phyloP scores from a whole-genome alignment of 2,797 vertebrate species.

The Discoglossus pictus region DNA sequence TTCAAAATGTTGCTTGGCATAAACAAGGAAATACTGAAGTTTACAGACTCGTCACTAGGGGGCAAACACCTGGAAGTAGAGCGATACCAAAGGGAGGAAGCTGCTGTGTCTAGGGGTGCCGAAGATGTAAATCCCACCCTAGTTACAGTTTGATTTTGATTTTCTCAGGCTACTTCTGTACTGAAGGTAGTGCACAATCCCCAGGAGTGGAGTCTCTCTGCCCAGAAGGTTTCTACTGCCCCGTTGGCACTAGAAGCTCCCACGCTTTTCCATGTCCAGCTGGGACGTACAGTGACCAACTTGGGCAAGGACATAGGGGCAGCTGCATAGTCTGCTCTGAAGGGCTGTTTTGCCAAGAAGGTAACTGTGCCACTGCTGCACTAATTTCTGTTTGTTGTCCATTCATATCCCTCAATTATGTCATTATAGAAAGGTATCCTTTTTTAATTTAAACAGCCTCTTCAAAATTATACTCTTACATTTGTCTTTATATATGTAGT shows the following conservation, averaged over 20 bases:
- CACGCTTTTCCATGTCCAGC: slow-evolving; percentile 79
- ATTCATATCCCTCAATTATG: background rate
- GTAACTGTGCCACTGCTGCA: slow-evolving; percentile 54
- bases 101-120: too few relatives aligned
- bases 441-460: too few relatives aligned
- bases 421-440: too few relatives aligned
- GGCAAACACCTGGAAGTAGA: too few relatives aligned
- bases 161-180: slow-evolving; percentile 78
- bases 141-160: slow-evolving; percentile 20
- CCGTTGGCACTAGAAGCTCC: slow-evolving; percentile 74
- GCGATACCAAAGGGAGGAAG: too few relatives aligned
- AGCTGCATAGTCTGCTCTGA: slow-evolving; percentile 79
- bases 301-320: slow-evolving; percentile 81
- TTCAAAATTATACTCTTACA: too few relatives aligned
- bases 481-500: too few relatives aligned
- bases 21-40: too few relatives aligned
- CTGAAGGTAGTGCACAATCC: slow-evolving; percentile 73
- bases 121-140: too few relatives aligned
- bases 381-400: background rate
- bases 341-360: slow-evolving; percentile 81
- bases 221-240: slow-evolving; percentile 80
- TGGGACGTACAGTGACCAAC: slow-evolving; percentile 78
- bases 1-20: too few relatives aligned
- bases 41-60: too few relatives aligned
- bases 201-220: slow-evolving; percentile 77